Evolutionary conservation across 2,888 invertebrate genomes (phyloP).

Genomic region (Suillia variegata): DNA sequence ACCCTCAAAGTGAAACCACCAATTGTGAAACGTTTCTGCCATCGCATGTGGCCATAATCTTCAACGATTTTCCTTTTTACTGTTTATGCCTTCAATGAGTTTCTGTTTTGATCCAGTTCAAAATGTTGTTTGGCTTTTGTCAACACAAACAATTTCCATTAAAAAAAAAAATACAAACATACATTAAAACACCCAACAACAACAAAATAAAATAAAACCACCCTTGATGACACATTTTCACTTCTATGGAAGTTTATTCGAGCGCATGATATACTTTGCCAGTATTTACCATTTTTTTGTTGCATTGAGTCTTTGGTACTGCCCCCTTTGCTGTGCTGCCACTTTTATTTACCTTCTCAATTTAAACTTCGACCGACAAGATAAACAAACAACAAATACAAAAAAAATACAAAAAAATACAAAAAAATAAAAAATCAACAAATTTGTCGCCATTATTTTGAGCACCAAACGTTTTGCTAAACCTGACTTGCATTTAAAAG

Average conservation of each 20-base stretch:
- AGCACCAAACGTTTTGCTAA: constrained; percentile 31
- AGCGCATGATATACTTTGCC: constrained; percentile 38
- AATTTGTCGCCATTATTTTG: constrained; percentile 43
- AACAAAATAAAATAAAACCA: neutral
- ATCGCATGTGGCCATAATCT: too few relatives aligned
- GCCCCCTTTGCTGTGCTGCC: constrained; percentile 5
- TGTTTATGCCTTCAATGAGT: neutral
- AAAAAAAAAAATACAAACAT: too few relatives aligned
- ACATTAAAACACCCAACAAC: too few relatives aligned
- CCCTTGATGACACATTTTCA: constrained; percentile 25
- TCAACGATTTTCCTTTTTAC: too few relatives aligned
- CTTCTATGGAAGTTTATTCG: constrained; percentile 47
- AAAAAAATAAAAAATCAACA: neutral
- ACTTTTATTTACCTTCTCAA: constrained; percentile 11
- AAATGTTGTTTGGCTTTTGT: too few relatives aligned
- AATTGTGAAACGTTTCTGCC: too few relatives aligned
- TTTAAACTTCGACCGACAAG: constrained; percentile 16
- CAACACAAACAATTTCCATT: too few relatives aligned
- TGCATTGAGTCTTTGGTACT: constrained; percentile 8
- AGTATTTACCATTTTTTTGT: too few relatives aligned
- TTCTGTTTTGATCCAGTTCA: too few relatives aligned
- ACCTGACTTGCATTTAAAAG: constrained; percentile 55
- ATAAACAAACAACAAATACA: too few relatives aligned
- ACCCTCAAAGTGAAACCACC: too few relatives aligned
- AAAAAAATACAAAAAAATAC: too few relatives aligned